Evolutionary conservation across 2,113 vertebrate species (phyloP).

Genomic region (Tragelaphus imberbis): DNA sequence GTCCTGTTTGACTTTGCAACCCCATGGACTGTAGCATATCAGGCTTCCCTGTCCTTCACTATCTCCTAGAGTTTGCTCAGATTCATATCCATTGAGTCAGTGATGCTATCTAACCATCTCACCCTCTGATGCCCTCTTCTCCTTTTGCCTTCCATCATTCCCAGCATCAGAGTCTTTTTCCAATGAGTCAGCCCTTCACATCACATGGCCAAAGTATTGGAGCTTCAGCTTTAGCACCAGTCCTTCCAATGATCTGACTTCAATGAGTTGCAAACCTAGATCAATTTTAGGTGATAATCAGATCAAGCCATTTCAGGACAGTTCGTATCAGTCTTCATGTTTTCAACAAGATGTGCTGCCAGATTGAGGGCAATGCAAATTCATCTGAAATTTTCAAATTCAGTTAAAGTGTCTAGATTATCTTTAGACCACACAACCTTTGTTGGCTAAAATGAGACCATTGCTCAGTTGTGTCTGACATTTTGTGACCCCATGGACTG

Average conservation of each 20-base stretch:
- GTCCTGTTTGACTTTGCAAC: not conserved
- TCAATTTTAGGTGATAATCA: not conserved
- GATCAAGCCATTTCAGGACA: not conserved
- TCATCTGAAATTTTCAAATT: conserved; percentile 7
- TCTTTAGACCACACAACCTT: not conserved
- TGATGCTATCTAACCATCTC: not conserved
- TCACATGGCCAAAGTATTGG: not conserved
- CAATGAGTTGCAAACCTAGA: not conserved
- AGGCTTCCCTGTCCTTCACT: not conserved
- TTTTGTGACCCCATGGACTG: not conserved
- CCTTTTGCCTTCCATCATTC: not conserved
- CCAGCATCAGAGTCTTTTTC: not conserved
- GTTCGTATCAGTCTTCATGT: not conserved
- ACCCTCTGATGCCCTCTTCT: not conserved
- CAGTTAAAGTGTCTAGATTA: not conserved
- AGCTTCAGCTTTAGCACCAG: not conserved
- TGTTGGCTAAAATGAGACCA: not conserved
- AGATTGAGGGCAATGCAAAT: not conserved
- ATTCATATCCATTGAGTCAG: not conserved
- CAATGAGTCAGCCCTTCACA: not conserved
- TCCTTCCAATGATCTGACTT: not conserved
- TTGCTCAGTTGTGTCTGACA: not conserved
- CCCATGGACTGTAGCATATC: not conserved
- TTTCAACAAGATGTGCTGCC: not conserved
- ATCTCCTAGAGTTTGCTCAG: not conserved